These are phyloP conservation scores for Rhabdornis inornatus DNA, from an alignment of 2,113 vertebrate genomes.

Conservation along the genomic window DNA sequence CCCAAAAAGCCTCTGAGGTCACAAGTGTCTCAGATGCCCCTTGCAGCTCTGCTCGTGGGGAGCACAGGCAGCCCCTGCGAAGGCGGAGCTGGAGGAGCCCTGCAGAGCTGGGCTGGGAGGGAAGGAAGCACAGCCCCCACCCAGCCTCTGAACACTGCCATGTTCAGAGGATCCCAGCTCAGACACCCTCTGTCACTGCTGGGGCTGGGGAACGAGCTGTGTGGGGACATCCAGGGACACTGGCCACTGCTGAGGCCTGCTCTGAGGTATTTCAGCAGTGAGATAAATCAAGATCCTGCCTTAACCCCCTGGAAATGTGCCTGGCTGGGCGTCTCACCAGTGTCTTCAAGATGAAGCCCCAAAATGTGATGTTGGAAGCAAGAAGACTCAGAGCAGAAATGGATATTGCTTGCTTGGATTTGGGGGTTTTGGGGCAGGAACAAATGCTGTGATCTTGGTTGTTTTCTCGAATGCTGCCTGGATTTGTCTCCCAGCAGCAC, in stretches of 20 bases:
- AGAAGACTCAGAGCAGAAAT: neutral
- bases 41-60: accelerated
- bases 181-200: accelerated
- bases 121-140: neutral
- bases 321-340: neutral
- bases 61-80: accelerated
- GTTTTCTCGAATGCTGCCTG: neutral
- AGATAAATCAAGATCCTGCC: neutral
- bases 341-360: neutral
- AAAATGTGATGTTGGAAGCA: neutral
- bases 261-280: neutral
- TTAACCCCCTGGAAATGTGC: neutral
- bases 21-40: neutral
- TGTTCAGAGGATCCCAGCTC: neutral
- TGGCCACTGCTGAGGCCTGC: neutral
- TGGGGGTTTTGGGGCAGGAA: neutral
- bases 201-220: neutral
- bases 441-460: neutral
- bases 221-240: accelerated
- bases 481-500: neutral
- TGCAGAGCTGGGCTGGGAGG: neutral
- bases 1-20: neutral
- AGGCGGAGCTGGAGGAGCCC: accelerated
- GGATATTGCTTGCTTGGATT: neutral
- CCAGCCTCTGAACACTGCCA: neutral